Evolutionary conservation across 2,888 invertebrate species (phyloP).

Genomic region (Spisula subtruncata): DNA sequence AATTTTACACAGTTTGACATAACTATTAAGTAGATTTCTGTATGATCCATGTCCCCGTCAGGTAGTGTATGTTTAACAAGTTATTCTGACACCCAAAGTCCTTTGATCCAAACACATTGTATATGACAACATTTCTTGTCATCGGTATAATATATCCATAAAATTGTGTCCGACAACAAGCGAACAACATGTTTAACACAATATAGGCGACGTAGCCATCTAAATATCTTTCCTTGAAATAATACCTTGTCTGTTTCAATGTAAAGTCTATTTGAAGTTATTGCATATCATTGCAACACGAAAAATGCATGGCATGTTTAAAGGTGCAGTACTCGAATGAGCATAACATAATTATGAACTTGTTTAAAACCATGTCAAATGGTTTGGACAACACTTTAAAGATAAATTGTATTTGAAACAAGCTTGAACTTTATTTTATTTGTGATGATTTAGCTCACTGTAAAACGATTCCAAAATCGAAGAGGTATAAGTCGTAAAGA

Average conservation of each 20-base stretch:
- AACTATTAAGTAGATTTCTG: neutral
- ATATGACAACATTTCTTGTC: slow-evolving; percentile 66
- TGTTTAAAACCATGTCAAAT: no score
- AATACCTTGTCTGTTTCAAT: slow-evolving; percentile 27
- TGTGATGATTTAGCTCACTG: no score
- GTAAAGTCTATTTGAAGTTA: neutral
- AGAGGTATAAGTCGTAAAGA: no score
- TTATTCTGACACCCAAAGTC: slow-evolving; percentile 56
- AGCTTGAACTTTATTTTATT: no score
- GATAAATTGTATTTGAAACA: no score
- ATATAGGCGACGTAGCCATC: slow-evolving; percentile 38
- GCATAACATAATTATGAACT: no score
- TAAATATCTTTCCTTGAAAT: slow-evolving; percentile 4
- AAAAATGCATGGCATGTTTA: slow-evolving; percentile 3
- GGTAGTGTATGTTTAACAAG: slow-evolving; percentile 52
- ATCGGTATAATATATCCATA: slow-evolving; percentile 61
- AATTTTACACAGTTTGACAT: slow-evolving; percentile 24
- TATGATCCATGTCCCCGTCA: slow-evolving; percentile 42
- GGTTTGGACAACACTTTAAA: no score
- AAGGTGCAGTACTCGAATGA: no score
- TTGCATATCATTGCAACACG: slow-evolving; percentile 11
- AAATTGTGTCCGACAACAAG: slow-evolving; percentile 28
- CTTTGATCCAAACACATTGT: slow-evolving; percentile 56
- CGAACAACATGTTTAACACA: slow-evolving; percentile 30
- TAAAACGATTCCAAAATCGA: no score